A percentile compares a stretch with the other conserved stretches of the same genome.
phyloP scores from a whole-genome alignment of 2,797 vertebrate genomes.

The Myiotriccus ornatus region DNA sequence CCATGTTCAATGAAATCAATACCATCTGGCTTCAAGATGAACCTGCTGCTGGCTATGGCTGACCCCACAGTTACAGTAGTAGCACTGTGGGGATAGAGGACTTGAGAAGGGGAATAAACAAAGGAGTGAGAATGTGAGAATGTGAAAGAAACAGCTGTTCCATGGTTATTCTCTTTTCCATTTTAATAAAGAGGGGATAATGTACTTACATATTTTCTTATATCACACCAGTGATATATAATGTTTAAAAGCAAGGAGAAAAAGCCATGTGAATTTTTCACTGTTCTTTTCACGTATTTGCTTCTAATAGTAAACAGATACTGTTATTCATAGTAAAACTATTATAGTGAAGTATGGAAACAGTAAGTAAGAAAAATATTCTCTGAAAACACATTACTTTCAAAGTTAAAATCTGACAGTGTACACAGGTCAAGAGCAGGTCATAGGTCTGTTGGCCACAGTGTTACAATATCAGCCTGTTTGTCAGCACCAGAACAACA shows the following conservation, averaged over 20 bases:
- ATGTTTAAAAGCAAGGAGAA: not conserved
- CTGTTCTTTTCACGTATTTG: not conserved
- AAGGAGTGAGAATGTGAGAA: not conserved
- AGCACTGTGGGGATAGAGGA: not conserved
- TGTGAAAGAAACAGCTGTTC: not conserved
- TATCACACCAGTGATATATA: rapidly evolving
- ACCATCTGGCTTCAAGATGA: not conserved
- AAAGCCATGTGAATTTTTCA: not conserved
- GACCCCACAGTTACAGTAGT: rapidly evolving
- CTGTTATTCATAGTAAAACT: not conserved
- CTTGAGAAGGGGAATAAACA: not conserved
- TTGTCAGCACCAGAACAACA: not conserved
- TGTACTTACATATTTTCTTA: not conserved
- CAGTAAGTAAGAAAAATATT: not conserved
- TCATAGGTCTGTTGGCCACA: not conserved
- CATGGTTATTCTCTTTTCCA: not conserved
- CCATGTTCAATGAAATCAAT: too few species aligned
- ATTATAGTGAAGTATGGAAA: not conserved
- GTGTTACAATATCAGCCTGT: not conserved
- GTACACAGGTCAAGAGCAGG: not conserved
- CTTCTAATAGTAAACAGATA: not conserved
- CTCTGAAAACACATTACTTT: not conserved
- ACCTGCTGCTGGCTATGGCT: rapidly evolving
- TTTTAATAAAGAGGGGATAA: rapidly evolving
- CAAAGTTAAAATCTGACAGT: not conserved